Evolutionary conservation across 2,797 vertebrate species (phyloP).

Genomic region (Molossus molossus): DNA sequence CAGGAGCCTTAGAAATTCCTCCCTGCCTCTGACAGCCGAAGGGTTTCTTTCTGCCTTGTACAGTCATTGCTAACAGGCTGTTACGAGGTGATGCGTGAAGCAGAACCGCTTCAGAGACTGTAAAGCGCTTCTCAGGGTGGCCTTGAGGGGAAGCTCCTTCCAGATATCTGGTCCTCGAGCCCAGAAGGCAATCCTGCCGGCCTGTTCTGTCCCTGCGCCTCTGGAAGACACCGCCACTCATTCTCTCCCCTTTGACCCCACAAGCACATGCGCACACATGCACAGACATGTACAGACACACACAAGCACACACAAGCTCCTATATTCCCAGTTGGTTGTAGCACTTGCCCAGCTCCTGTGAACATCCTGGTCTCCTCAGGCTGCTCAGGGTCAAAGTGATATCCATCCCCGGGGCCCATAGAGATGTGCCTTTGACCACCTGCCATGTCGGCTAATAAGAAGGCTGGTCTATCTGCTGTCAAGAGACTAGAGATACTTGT

Average conservation of each 20-base stretch:
- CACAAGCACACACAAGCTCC: background rate
- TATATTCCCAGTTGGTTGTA: background rate
- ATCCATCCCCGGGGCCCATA: background rate
- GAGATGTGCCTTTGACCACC: background rate
- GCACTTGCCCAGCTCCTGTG: background rate
- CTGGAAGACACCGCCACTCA: background rate
- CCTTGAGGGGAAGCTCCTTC: background rate
- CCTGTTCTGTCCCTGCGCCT: background rate
- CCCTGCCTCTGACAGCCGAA: slow-evolving; percentile 31
- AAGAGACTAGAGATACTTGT: background rate
- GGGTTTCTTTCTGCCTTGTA: slow-evolving; percentile 47
- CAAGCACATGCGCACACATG: background rate
- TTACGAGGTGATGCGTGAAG: slow-evolving; percentile 25
- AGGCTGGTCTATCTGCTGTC: background rate
- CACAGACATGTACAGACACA: rapidly evolving
- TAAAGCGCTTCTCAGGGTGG: background rate
- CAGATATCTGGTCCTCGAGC: background rate
- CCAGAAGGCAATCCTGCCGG: background rate
- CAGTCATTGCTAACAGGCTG: background rate
- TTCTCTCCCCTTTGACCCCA: background rate
- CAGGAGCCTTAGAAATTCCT: slow-evolving; percentile 66
- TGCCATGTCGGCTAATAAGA: background rate
- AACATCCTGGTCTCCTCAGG: background rate
- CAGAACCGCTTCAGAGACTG: background rate
- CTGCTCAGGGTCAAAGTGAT: background rate